Evolutionary conservation across 2,113 vertebrate genomes (phyloP).

Genomic region (Pontoporia blainvillei): DNA sequence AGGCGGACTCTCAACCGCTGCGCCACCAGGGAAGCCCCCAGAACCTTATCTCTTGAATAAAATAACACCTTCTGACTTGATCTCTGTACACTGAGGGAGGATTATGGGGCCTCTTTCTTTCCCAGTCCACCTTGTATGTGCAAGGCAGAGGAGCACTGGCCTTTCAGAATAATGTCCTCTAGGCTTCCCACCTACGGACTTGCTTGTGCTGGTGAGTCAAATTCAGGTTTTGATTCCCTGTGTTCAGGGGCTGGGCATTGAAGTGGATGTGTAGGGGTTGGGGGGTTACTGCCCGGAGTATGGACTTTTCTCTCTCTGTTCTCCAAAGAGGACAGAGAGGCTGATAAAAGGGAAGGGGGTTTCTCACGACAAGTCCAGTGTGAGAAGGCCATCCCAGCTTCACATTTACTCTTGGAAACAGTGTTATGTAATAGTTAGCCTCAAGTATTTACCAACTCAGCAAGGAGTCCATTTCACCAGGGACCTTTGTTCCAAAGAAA

Average conservation of each 20-base stretch:
- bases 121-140: not conserved
- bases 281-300: not conserved
- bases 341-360: not conserved
- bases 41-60: not conserved
- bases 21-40: not conserved
- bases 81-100: not conserved
- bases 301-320: not conserved
- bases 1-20: too few species aligned
- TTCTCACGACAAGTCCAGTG: not conserved
- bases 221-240: not conserved
- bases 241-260: not conserved
- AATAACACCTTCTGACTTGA: not conserved
- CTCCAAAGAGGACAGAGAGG: not conserved
- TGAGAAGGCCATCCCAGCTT: not conserved
- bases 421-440: not conserved
- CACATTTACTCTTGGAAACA: not conserved
- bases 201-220: not conserved
- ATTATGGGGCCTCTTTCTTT: not conserved
- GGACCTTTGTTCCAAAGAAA: slow-evolving; percentile 29
- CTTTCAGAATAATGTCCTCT: not conserved
- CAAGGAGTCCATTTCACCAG: not conserved
- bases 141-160: not conserved
- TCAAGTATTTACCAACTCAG: not conserved
- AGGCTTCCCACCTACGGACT: not conserved
- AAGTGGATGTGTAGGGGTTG: not conserved